Percentiles rank a stretch among this genome's conserved stretches.
phyloP scores from a whole-genome alignment of 2,797 vertebrate species.

The Harpagifer antarcticus region DNA sequence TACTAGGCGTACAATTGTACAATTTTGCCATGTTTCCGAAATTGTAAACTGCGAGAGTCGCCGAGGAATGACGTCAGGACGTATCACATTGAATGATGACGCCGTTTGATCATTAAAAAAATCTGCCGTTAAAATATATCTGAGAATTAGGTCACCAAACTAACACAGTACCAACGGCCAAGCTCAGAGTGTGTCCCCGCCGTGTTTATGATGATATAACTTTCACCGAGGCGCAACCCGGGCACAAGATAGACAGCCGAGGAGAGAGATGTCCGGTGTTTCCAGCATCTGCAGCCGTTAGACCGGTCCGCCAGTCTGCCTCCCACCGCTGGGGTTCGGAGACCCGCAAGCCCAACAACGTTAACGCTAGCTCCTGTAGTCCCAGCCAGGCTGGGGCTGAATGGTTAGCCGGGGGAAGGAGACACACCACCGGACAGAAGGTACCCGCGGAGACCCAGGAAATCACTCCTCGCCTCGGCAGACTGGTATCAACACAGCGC shows the following conservation, averaged over 20 bases:
- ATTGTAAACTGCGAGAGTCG: slow-evolving; percentile 71
- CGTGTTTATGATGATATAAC: slow-evolving; percentile 2
- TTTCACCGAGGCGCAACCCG: slow-evolving; percentile 15
- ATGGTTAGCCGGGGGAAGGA: slow-evolving; percentile 48
- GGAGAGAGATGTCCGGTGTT: slow-evolving; percentile 68
- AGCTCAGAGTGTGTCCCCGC: background rate
- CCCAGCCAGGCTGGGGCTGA: slow-evolving; percentile 53
- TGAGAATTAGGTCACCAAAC: slow-evolving; percentile 77
- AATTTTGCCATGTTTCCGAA: slow-evolving; percentile 1
- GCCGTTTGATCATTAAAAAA: slow-evolving; percentile 84
- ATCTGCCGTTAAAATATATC: slow-evolving; percentile 81
- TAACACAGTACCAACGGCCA: slow-evolving; percentile 26
- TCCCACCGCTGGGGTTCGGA: slow-evolving; percentile 56
- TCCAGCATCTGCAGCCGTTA: slow-evolving; percentile 77
- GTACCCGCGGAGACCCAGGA: slow-evolving; percentile 58
- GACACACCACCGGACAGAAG: slow-evolving; percentile 39
- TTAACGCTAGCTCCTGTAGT: slow-evolving; percentile 40
- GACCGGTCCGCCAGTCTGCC: slow-evolving; percentile 65
- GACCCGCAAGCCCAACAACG: slow-evolving; percentile 64
- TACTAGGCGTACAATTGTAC: too few species aligned
- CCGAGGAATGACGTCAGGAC: slow-evolving; percentile 86
- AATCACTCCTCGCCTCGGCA: slow-evolving; percentile 52
- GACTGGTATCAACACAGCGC: slow-evolving; percentile 68
- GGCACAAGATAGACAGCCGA: slow-evolving; percentile 47
- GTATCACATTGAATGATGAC: slow-evolving; percentile 85